phyloP scores from a whole-genome alignment of 2,888 invertebrate genomes.

The Sepiola atlantica region DNA sequence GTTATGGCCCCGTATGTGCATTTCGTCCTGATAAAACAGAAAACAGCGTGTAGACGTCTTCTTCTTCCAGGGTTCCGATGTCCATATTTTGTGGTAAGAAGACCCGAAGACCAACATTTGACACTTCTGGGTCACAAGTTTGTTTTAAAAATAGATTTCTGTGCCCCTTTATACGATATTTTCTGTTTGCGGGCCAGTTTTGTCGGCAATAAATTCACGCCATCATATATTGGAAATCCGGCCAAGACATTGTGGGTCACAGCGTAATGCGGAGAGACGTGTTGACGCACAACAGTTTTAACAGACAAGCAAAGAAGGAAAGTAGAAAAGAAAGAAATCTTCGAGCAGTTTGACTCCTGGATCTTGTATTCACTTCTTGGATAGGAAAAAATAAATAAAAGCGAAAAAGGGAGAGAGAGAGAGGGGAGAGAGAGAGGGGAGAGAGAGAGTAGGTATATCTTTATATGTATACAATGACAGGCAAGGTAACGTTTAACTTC shows the following conservation, averaged over 20 bases:
- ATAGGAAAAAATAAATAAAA: background rate
- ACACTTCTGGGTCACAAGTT: background rate
- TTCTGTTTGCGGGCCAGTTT: background rate
- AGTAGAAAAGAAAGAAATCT: background rate
- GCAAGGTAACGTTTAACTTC: background rate
- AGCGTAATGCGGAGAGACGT: background rate
- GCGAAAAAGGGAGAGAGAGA: too few species aligned
- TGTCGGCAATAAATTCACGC: background rate
- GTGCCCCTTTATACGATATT: background rate
- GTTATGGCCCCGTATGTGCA: too few species aligned
- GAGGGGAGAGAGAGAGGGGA: background rate
- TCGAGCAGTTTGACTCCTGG: background rate
- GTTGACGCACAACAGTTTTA: background rate
- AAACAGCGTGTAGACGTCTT: background rate
- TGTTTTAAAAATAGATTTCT: background rate
- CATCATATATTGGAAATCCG: background rate
- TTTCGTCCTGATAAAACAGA: too few species aligned
- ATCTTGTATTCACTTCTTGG: background rate
- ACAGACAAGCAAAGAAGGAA: background rate
- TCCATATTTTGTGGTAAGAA: background rate
- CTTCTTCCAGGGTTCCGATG: background rate
- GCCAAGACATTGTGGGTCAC: background rate
- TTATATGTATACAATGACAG: background rate
- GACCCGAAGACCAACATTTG: background rate
- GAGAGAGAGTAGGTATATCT: background rate